phyloP scores from a whole-genome alignment of 2,888 invertebrate genomes.

The Andrena trimmerana region DNA sequence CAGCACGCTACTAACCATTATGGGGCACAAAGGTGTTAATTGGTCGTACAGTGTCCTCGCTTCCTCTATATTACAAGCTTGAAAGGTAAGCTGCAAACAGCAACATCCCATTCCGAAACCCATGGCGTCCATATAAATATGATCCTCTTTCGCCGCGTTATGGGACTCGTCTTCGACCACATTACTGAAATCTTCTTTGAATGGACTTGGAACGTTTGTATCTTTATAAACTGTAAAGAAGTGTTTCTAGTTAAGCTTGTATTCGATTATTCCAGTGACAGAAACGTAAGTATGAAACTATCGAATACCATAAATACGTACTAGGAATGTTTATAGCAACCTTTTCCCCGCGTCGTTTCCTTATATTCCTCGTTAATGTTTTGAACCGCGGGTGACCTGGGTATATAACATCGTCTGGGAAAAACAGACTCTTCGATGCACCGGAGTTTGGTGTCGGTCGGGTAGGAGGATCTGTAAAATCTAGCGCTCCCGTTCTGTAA shows the following conservation, averaged over 20 bases:
- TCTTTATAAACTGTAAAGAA: conserved; percentile 93
- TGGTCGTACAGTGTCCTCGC: conserved; percentile 98
- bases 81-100: conserved; percentile 98
- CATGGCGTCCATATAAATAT: conserved; percentile 99
- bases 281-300: neutral
- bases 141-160: conserved; percentile 92
- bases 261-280: neutral
- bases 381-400: conserved; percentile 98
- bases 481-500: conserved; percentile 93
- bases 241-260: conserved; percentile 28
- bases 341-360: conserved; percentile 96
- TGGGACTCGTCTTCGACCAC: conserved; percentile 89
- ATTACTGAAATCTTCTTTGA: conserved; percentile 87
- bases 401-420: conserved; percentile 97
- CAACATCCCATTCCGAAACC: conserved; percentile 99
- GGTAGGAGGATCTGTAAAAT: conserved; percentile 94
- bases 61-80: conserved; percentile 98
- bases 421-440: conserved; percentile 94
- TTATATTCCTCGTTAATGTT: conserved; percentile 97
- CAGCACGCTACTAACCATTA: conserved; percentile 89
- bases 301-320: conserved; percentile 84
- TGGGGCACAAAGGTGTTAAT: conserved; percentile 97
- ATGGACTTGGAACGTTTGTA: conserved; percentile 93
- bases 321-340: conserved; percentile 98
- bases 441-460: conserved; percentile 90